These are phyloP conservation scores for Phoxinus phoxinus DNA, from an alignment of 2,113 vertebrate species.

Conservation along the genomic window DNA sequence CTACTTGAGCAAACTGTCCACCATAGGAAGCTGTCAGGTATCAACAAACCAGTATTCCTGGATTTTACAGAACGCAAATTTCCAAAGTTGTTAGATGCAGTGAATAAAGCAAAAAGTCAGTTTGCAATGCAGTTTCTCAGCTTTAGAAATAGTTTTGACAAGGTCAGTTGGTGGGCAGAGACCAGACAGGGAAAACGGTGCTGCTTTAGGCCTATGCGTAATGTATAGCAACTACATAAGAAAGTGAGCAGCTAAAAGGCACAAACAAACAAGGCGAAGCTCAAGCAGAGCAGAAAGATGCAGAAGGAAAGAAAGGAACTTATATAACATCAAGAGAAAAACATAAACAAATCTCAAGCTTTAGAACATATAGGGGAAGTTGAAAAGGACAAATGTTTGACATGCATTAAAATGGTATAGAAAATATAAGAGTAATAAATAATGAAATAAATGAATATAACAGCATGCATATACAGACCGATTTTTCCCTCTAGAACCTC, in stretches of 20 bases:
- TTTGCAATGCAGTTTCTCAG: slow-evolving; percentile 15
- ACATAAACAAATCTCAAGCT: slow-evolving; percentile 11
- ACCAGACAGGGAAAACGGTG: slow-evolving; percentile 4
- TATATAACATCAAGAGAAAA: slow-evolving; percentile 8
- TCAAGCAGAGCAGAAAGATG: slow-evolving; percentile 15
- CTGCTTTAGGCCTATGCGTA: neutral
- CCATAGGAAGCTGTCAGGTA: neutral
- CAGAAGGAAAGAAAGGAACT: neutral
- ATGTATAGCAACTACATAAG: neutral
- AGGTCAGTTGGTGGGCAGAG: neutral
- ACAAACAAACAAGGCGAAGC: slow-evolving; percentile 20
- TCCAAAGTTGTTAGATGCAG: slow-evolving; percentile 1
- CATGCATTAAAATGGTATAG: slow-evolving; percentile 20
- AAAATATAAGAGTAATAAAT: neutral
- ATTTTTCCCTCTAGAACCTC: neutral
- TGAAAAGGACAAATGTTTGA: neutral
- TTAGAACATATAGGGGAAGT: neutral
- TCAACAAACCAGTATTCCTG: neutral
- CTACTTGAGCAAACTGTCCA: neutral
- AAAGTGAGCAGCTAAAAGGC: slow-evolving; percentile 21
- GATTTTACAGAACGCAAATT: slow-evolving; percentile 3
- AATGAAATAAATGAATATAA: neutral
- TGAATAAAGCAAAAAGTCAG: neutral
- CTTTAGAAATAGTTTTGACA: slow-evolving; percentile 4
- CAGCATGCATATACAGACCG: slow-evolving; percentile 54